These are phyloP conservation scores for Copsychus sechellarum DNA, from an alignment of 2,113 vertebrate species.

Conservation along the genomic window DNA sequence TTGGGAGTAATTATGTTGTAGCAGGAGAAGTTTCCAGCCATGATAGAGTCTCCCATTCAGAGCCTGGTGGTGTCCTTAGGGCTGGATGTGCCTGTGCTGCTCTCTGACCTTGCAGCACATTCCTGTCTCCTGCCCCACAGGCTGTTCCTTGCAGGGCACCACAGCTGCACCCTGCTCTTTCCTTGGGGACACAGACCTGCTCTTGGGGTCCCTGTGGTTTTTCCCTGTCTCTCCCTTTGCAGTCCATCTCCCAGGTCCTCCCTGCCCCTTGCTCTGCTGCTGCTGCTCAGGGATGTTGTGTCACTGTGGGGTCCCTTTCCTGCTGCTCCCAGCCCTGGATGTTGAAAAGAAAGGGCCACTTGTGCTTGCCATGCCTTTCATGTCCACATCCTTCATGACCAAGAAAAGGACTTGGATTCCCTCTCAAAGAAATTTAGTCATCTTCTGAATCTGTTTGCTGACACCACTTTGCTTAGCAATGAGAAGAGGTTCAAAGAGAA, in stretches of 20 bases:
- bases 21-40: neutral
- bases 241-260: neutral
- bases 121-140: slow-evolving; percentile 1
- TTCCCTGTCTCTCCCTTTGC: neutral
- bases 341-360: neutral
- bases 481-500: neutral
- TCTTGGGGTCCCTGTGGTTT: neutral
- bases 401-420: neutral
- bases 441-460: neutral
- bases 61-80: neutral
- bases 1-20: neutral
- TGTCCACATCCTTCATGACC: neutral
- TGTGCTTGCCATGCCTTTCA: neutral
- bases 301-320: neutral
- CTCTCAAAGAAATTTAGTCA: neutral
- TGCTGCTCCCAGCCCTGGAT: neutral
- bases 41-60: neutral
- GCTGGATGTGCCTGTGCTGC: neutral
- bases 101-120: slow-evolving; percentile 44
- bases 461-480: neutral
- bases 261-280: neutral
- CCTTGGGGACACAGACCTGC: neutral
- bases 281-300: accelerated
- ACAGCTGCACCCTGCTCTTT: neutral
- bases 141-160: neutral